Percentiles rank a stretch among this genome's conserved stretches.
phyloP scores from a whole-genome alignment of 1,140 invertebrate genomes.

The silkworm (Bombyx mori) region ASM3026992v2 NC_085111.1:13176501-13177000 shows the following conservation, averaged over 20 bases:
- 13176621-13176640: too few relatives aligned
- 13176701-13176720: too few relatives aligned
- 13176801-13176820: too few relatives aligned
- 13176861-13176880: too few relatives aligned
- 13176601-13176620: slow-evolving; percentile 17
- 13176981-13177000: slow-evolving; percentile 2
- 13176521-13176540: slow-evolving; percentile 63
- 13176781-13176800: slow-evolving; percentile 14
- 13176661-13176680: too few relatives aligned
- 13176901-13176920: too few relatives aligned
- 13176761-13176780: slow-evolving; percentile 22
- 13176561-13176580: slow-evolving; percentile 60
- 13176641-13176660: too few relatives aligned
- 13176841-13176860: too few relatives aligned
- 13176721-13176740: neutral
- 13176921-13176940: too few relatives aligned
- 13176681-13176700: too few relatives aligned
- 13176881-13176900: too few relatives aligned
- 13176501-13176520: slow-evolving; percentile 68
- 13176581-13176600: slow-evolving; percentile 33
- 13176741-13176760: neutral
- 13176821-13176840: too few relatives aligned
- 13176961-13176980: slow-evolving; percentile 1
- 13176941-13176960: neutral
- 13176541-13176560: slow-evolving; percentile 65